These are phyloP conservation scores for Perodicticus potto DNA, from an alignment of 2,797 vertebrate genomes.

Conservation along the genomic window DNA sequence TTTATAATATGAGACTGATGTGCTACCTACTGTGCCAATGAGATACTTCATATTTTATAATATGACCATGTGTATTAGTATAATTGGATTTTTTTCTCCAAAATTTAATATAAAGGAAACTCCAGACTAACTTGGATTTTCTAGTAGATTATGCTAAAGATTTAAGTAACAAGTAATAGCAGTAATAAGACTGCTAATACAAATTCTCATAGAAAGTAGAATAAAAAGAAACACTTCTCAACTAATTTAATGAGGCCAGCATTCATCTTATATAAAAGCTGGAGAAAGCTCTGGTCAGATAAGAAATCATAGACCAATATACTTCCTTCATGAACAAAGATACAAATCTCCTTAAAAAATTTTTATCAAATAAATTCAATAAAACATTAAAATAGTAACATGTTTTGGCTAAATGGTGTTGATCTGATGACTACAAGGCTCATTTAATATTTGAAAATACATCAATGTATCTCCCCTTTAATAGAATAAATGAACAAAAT, in stretches of 20 bases:
- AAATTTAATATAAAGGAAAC: background rate
- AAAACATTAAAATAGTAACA: background rate
- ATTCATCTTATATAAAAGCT: background rate
- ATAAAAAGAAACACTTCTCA: background rate
- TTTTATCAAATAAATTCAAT: background rate
- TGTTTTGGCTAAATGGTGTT: background rate
- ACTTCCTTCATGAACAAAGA: background rate
- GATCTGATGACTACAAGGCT: background rate
- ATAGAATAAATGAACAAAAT: background rate
- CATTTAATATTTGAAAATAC: background rate
- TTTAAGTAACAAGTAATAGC: background rate
- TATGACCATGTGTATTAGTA: background rate
- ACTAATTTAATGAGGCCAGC: background rate
- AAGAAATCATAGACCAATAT: background rate
- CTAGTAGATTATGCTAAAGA: background rate
- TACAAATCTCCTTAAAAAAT: background rate
- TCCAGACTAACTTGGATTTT: background rate
- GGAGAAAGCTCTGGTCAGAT: background rate
- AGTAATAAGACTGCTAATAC: background rate
- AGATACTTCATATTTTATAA: background rate
- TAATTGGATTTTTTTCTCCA: background rate
- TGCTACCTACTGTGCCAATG: too few species aligned
- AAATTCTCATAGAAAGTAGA: background rate
- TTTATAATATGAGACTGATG: background rate
- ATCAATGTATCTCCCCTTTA: background rate